Conservation (phyloP, 2,888 invertebrate species). For the Nemotelus pantherinus region DNA sequence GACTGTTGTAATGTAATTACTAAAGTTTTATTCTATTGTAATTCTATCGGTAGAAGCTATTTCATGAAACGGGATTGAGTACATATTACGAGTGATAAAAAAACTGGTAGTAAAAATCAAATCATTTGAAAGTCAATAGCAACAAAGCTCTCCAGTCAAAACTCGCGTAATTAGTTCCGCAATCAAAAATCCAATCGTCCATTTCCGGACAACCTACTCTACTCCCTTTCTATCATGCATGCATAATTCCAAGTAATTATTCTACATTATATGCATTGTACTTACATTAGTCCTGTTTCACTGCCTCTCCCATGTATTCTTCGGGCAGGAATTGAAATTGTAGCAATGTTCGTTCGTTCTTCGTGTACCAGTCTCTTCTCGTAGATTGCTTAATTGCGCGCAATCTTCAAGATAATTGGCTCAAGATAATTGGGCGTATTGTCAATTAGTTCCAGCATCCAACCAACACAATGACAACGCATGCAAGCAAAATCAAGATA, state of each 20-base stretch:
- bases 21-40: too few species aligned
- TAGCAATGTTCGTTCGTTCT: background rate
- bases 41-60: too few species aligned
- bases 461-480: background rate
- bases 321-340: background rate
- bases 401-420: conserved; percentile 57
- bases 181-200: conserved; percentile 5
- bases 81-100: too few species aligned
- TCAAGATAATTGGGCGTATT: conserved; percentile 57
- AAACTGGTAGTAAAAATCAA: too few species aligned
- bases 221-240: conserved; percentile 16
- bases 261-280: conserved; percentile 46
- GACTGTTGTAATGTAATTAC: too few species aligned
- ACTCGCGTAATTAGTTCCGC: conserved; percentile 28
- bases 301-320: background rate
- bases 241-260: conserved; percentile 49
- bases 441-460: conserved; percentile 54
- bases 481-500: too few species aligned
- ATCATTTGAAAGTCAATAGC: too few species aligned
- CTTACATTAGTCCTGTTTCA: conserved; percentile 19
- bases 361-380: background rate
- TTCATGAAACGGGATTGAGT: too few species aligned
- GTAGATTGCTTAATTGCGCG: conserved; percentile 50
- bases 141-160: background rate
- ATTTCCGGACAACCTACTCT: background rate